Evolutionary conservation across 23 tunicate genomes (phyloP).

Genomic region (Corella eumyota): DNA sequence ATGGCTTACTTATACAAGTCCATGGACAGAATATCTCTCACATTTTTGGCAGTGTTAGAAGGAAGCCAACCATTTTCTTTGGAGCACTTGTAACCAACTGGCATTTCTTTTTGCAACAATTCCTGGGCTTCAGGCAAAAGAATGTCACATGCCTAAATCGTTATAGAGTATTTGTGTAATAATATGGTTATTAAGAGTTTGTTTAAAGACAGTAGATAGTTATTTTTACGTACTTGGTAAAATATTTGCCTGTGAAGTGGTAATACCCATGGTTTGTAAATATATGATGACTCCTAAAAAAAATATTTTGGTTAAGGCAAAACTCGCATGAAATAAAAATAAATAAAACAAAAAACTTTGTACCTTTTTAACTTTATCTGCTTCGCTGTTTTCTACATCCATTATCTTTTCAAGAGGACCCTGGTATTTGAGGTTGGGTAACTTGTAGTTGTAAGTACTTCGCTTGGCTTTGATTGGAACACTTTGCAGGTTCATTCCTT

Average conservation of each 20-base stretch:
- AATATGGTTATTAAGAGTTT: too few species aligned
- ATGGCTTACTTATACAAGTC: slow-evolving; percentile 25
- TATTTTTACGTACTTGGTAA: slow-evolving; percentile 30
- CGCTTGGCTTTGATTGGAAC: slow-evolving; percentile 70
- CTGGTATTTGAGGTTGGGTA: slow-evolving; percentile 25
- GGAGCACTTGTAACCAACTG: slow-evolving; percentile 11
- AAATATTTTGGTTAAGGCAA: neutral
- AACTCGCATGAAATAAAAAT: too few species aligned
- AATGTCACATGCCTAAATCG: slow-evolving; percentile 43
- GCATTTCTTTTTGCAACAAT: slow-evolving; percentile 3
- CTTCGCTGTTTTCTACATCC: neutral
- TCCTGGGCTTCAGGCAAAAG: slow-evolving; percentile 34
- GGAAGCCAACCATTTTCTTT: slow-evolving; percentile 64
- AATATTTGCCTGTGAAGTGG: slow-evolving; percentile 79
- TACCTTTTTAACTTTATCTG: too few species aligned
- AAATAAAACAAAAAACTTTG: too few species aligned
- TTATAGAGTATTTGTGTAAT: neutral
- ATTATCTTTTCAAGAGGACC: neutral
- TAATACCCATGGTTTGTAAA: slow-evolving; percentile 44
- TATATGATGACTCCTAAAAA: slow-evolving; percentile 31
- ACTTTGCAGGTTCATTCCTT: slow-evolving; percentile 22
- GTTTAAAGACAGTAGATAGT: neutral
- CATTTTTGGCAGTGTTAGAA: slow-evolving; percentile 25
- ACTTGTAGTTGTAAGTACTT: slow-evolving; percentile 44
- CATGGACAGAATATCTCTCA: slow-evolving; percentile 18